Evolutionary conservation across 2,797 vertebrate genomes (phyloP).

Genomic region (Lepilemur ruficaudatus): DNA sequence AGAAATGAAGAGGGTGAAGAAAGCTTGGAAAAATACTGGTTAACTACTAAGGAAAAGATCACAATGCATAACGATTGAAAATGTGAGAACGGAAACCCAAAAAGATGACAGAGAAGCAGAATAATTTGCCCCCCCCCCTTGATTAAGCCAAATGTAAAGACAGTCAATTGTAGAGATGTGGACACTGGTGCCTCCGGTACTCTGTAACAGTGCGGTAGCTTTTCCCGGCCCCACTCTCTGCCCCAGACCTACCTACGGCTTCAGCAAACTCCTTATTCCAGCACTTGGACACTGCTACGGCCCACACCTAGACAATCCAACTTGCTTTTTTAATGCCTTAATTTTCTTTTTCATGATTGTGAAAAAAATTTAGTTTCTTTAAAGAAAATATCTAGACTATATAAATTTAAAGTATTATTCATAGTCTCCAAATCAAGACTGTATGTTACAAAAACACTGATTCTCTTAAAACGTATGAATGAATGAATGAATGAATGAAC

Average conservation of each 20-base stretch:
- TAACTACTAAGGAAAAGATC: background rate
- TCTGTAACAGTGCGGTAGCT: background rate
- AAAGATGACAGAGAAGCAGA: background rate
- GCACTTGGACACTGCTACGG: background rate
- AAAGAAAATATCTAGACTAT: background rate
- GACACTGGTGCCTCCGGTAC: background rate
- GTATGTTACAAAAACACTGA: background rate
- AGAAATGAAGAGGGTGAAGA: background rate
- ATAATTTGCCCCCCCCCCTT: background rate
- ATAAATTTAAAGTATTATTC: background rate
- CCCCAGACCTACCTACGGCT: background rate
- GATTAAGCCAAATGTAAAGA: background rate
- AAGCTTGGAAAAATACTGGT: background rate
- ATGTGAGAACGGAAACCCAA: background rate
- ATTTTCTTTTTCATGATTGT: background rate
- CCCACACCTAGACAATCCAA: background rate
- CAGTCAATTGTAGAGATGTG: background rate
- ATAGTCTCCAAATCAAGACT: background rate
- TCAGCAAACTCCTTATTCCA: background rate
- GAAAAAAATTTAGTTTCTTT: background rate
- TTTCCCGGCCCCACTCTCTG: background rate
- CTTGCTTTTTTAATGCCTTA: background rate
- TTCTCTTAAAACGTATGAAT: background rate
- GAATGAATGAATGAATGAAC: background rate
- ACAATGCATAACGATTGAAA: background rate